A percentile compares a stretch with the other conserved stretches of the same genome.
Evolutionary conservation across 2,113 vertebrate species (phyloP).

Genomic region (Dolichotis patagonum): DNA sequence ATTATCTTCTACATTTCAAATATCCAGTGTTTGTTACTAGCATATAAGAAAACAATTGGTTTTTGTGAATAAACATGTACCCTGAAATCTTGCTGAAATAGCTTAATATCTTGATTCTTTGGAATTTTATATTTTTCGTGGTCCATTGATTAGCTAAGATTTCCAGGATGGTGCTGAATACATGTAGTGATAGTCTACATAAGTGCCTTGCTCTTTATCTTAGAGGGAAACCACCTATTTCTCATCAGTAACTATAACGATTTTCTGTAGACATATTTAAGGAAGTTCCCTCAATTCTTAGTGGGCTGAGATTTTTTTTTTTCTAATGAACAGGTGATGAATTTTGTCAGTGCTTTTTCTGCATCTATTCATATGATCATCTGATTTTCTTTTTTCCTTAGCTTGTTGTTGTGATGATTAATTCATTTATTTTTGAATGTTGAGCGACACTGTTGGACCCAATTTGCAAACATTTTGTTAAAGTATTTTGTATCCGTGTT

Average conservation of each 20-base stretch:
- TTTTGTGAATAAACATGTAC: background rate
- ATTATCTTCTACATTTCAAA: slow-evolving; percentile 20
- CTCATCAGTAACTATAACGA: background rate
- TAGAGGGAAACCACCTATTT: background rate
- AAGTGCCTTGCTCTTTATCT: background rate
- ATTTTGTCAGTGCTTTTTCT: background rate
- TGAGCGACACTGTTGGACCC: background rate
- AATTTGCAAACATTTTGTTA: background rate
- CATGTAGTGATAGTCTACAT: background rate
- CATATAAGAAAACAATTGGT: background rate
- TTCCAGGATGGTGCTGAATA: background rate
- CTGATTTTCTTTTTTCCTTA: background rate
- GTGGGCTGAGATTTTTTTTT: background rate
- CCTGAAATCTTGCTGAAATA: background rate
- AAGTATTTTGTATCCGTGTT: background rate
- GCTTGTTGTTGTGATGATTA: background rate
- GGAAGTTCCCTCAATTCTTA: background rate
- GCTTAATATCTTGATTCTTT: background rate
- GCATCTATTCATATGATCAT: background rate
- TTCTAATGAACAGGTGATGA: background rate
- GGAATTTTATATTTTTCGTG: background rate
- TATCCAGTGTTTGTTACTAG: background rate
- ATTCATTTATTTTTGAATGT: background rate
- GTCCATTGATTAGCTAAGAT: background rate
- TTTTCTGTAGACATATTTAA: background rate